These are phyloP conservation scores for Lampropteryx suffumata DNA, from an alignment of 2,888 invertebrate species.

Conservation along the genomic window DNA sequence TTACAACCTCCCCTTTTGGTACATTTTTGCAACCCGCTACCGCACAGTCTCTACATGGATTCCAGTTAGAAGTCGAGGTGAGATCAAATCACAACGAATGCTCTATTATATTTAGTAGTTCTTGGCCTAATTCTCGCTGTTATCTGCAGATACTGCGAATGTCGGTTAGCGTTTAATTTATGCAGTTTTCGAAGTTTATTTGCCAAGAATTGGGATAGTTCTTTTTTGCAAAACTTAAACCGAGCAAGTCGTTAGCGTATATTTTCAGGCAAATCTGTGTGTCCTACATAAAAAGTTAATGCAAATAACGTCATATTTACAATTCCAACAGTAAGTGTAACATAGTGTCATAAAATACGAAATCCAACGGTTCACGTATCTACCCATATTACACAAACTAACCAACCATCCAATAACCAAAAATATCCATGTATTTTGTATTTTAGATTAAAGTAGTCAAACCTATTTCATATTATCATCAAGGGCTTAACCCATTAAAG, in stretches of 20 bases:
- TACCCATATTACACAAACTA: too few relatives aligned
- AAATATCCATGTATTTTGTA: too few relatives aligned
- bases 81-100: constrained; percentile 22
- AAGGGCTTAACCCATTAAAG: too few relatives aligned
- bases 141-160: constrained; percentile 34
- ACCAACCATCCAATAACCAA: too few relatives aligned
- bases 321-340: too few relatives aligned
- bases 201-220: constrained; percentile 40
- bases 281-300: constrained; percentile 18
- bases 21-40: constrained; percentile 93
- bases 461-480: too few relatives aligned
- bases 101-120: constrained; percentile 9
- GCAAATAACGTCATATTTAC: too few relatives aligned
- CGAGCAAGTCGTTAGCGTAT: constrained; percentile 41
- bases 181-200: constrained; percentile 40
- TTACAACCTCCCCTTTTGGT: constrained; percentile 94
- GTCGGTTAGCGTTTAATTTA: constrained; percentile 38
- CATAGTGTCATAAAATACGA: too few relatives aligned
- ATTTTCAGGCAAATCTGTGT: constrained; percentile 27
- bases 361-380: too few relatives aligned
- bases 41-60: constrained; percentile 91
- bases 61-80: constrained; percentile 92
- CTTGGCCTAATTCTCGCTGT: constrained; percentile 21
- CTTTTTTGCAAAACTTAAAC: constrained; percentile 40
- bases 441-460: too few relatives aligned